phyloP scores from a whole-genome alignment of 2,113 vertebrate species.

The Dromiciops gliroides region DNA sequence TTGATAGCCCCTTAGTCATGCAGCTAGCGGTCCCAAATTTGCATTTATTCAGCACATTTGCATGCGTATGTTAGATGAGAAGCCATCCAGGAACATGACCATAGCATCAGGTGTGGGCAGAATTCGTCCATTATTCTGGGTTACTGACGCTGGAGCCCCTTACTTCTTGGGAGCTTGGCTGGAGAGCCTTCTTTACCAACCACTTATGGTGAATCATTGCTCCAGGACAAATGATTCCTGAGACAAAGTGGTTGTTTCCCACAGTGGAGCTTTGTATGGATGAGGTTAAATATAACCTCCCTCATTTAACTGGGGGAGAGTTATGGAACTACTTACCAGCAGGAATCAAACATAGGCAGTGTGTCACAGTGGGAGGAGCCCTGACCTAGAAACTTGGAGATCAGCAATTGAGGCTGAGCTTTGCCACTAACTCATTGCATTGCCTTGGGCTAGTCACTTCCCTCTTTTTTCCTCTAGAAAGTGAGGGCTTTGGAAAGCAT shows the following conservation, averaged over 20 bases:
- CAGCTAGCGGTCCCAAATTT: neutral
- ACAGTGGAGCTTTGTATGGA: neutral
- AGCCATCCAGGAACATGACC: neutral
- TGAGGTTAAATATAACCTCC: neutral
- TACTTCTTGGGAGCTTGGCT: too few relatives aligned
- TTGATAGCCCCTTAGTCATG: neutral
- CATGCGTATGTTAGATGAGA: neutral
- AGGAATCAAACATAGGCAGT: neutral
- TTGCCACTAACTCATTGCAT: neutral
- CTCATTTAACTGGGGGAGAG: neutral
- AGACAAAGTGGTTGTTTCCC: neutral
- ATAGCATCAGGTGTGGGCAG: neutral
- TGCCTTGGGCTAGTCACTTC: neutral
- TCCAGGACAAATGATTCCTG: neutral
- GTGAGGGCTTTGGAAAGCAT: neutral
- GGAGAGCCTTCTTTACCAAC: neutral
- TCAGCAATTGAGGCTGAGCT: neutral
- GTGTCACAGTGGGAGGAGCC: neutral
- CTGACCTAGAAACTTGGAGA: neutral
- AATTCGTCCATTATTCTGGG: neutral
- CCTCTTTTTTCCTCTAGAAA: neutral
- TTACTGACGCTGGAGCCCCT: neutral
- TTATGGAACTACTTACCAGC: neutral
- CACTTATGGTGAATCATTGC: neutral
- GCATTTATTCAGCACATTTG: neutral